A percentile compares a stretch with the other conserved stretches of the same genome.
Evolutionary conservation across 2,797 vertebrate genomes (phyloP).

Genomic region (Xiphophorus birchmanni): DNA sequence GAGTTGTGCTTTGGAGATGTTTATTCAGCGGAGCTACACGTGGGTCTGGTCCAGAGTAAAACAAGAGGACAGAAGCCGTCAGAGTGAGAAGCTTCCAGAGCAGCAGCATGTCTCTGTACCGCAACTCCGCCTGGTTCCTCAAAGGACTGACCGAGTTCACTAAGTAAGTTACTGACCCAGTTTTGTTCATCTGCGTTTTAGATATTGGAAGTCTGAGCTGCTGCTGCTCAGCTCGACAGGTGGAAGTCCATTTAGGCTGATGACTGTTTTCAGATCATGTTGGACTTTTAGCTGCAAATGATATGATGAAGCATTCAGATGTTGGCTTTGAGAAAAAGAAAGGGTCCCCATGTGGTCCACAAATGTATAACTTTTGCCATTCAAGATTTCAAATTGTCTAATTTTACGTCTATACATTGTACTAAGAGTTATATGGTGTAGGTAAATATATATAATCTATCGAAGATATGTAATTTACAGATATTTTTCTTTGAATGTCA

Average conservation of each 20-base stretch:
- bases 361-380: neutral
- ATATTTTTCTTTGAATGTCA: neutral
- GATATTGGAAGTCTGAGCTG: neutral
- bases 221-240: neutral
- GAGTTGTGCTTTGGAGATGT: slow-evolving; percentile 21
- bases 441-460: too few relatives aligned
- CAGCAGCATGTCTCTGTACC: slow-evolving; percentile 82
- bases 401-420: neutral
- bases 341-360: neutral
- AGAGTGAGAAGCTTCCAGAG: slow-evolving; percentile 53
- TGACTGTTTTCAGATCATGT: neutral
- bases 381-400: neutral
- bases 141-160: slow-evolving; percentile 84
- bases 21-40: slow-evolving; percentile 51
- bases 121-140: slow-evolving; percentile 84
- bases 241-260: neutral
- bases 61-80: slow-evolving; percentile 44
- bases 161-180: slow-evolving; percentile 69
- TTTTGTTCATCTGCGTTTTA: neutral
- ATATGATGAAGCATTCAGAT: neutral
- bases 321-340: neutral
- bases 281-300: neutral
- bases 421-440: neutral
- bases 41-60: slow-evolving; percentile 67
- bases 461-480: neutral